These are phyloP conservation scores for Armadillidium nasatum DNA, from an alignment of 1,140 invertebrate genomes.

Conservation along the genomic window DNA sequence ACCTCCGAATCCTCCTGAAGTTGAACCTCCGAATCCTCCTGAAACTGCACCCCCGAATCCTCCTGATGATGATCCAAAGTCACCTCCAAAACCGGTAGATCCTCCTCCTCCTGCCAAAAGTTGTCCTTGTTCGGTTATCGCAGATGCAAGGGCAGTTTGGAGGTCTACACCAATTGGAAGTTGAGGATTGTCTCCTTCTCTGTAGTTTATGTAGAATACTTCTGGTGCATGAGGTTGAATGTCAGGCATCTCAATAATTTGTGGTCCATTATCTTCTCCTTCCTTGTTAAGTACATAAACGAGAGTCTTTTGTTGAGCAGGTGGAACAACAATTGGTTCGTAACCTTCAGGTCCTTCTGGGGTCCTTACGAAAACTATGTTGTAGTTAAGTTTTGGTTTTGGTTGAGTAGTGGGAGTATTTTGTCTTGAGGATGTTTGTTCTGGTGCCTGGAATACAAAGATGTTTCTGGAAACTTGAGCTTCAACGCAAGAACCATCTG, in stretches of 20 bases:
- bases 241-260: conserved; percentile 30
- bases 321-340: conserved; percentile 37
- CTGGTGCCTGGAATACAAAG: conserved; percentile 35
- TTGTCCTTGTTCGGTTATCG: conserved; percentile 25
- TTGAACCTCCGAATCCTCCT: neutral
- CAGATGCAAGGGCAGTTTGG: conserved; percentile 34
- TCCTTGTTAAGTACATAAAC: conserved; percentile 40
- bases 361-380: conserved; percentile 40
- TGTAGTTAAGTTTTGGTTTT: conserved; percentile 37
- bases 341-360: conserved; percentile 1
- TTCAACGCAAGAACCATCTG: conserved; percentile 35
- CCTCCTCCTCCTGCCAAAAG: conserved; percentile 21
- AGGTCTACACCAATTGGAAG: conserved; percentile 37
- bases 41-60: neutral
- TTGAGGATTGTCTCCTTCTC: conserved; percentile 36
- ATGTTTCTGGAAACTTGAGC: conserved; percentile 33
- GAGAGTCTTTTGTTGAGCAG: conserved; percentile 34
- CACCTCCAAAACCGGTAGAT: conserved; percentile 10
- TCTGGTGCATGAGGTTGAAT: conserved; percentile 30
- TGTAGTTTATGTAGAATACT: conserved; percentile 41
- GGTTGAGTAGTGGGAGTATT: conserved; percentile 28
- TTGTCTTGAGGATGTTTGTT: conserved; percentile 16
- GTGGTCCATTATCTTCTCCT: conserved; percentile 13
- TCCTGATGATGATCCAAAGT: neutral
- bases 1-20: too few species aligned